These are phyloP conservation scores for Eristalis intricaria DNA, from an alignment of 2,888 invertebrate genomes.

Conservation along the genomic window DNA sequence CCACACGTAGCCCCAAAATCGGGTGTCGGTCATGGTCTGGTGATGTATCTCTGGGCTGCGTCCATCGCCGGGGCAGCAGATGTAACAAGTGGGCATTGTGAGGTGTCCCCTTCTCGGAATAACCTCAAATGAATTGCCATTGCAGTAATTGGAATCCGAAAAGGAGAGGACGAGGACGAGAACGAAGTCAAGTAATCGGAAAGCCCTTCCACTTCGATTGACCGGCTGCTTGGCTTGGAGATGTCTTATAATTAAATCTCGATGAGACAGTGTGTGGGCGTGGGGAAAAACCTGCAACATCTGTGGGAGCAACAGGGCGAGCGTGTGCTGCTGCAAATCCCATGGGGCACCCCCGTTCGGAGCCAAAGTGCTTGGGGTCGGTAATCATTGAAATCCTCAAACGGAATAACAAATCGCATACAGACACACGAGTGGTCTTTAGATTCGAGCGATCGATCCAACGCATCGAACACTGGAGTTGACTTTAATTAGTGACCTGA, in stretches of 20 bases:
- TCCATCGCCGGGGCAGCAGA: conserved; percentile 24
- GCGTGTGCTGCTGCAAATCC: not conserved
- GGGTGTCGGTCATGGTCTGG: conserved; percentile 1
- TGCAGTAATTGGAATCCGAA: conserved; percentile 44
- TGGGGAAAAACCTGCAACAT: not conserved
- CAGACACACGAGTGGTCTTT: too few relatives aligned
- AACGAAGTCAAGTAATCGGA: not conserved
- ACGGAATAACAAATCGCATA: too few relatives aligned
- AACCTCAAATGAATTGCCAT: conserved; percentile 37
- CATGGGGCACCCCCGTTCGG: not conserved
- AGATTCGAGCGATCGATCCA: too few relatives aligned
- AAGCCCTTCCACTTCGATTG: conserved; percentile 25
- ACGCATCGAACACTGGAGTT: too few relatives aligned
- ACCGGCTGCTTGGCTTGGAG: not conserved
- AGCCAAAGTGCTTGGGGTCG: too few relatives aligned
- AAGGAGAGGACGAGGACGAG: not conserved
- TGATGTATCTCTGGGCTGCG: not conserved
- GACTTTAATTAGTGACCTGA: too few relatives aligned
- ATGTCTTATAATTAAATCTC: conserved; percentile 36
- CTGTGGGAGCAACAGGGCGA: not conserved
- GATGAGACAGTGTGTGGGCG: not conserved
- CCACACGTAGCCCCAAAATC: conserved; percentile 25
- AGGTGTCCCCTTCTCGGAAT: conserved; percentile 1
- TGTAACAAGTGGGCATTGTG: conserved; percentile 54
- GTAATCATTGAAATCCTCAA: too few relatives aligned